These are phyloP conservation scores for Plectus sambesii DNA, from an alignment of 1,140 invertebrate genomes.

Conservation along the genomic window DNA sequence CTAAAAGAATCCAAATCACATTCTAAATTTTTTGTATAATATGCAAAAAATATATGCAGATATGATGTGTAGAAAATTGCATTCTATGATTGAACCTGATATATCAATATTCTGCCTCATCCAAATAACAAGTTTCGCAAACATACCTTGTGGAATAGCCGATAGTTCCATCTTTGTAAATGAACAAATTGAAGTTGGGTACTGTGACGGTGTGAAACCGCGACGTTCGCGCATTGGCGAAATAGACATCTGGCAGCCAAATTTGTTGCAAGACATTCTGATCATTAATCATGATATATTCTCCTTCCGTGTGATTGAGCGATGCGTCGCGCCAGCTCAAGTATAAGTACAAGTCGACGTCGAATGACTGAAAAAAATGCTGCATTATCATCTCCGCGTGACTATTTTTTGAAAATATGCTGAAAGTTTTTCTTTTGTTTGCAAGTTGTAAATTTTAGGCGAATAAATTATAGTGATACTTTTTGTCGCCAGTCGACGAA, in stretches of 20 bases:
- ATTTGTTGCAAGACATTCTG: conserved; percentile 33
- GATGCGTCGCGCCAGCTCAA: conserved; percentile 36
- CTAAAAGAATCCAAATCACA: no score
- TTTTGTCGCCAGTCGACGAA: no score
- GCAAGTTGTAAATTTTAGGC: no score
- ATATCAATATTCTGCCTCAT: conserved; percentile 3
- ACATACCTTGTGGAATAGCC: conserved; percentile 48
- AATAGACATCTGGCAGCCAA: conserved; percentile 51
- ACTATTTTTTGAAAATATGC: conserved; percentile 1
- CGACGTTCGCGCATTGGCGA: conserved; percentile 35
- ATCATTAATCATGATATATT: conserved; percentile 42
- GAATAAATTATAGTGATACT: no score
- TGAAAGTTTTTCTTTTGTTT: neutral
- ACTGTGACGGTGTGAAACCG: conserved; percentile 40
- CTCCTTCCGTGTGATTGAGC: conserved; percentile 29
- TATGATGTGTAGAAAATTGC: conserved; percentile 15
- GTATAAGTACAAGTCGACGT: conserved; percentile 43
- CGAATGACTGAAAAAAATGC: conserved; percentile 50
- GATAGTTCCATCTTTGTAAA: conserved; percentile 44
- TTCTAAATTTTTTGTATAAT: no score
- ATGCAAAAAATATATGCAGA: no score
- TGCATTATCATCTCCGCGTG: neutral
- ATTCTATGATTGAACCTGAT: conserved; percentile 15
- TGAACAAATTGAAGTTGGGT: conserved; percentile 46
- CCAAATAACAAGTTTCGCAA: conserved; percentile 1